phyloP scores from a whole-genome alignment of 2,888 invertebrate genomes.

The Drosophila multiciliata region DNA sequence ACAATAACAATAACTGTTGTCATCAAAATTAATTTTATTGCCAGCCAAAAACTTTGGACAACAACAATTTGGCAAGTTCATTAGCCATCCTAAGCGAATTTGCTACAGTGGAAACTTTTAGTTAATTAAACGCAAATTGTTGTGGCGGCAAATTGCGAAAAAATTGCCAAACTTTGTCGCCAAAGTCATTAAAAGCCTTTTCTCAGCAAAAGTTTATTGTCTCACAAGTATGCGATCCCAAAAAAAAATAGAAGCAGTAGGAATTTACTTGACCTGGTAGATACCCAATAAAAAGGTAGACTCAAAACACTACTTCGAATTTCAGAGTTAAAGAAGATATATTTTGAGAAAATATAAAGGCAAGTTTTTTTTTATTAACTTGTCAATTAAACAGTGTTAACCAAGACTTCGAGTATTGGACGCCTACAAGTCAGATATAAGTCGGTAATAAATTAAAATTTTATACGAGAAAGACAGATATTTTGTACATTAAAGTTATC shows the following conservation, averaged over 20 bases:
- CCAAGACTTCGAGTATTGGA: no score
- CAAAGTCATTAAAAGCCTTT: constrained; percentile 66
- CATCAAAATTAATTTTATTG: constrained; percentile 82
- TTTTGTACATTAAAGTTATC: not conserved
- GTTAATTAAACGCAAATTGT: constrained; percentile 82
- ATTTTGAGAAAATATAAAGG: not conserved
- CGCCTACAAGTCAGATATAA: not conserved
- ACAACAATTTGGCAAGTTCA: constrained; percentile 71
- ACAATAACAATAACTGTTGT: constrained; percentile 46
- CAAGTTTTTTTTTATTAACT: not conserved
- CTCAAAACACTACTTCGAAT: not conserved
- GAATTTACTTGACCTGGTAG: not conserved
- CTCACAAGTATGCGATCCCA: constrained; percentile 55
- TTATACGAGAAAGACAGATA: not conserved
- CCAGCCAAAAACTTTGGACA: constrained; percentile 78
- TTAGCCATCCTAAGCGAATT: constrained; percentile 69
- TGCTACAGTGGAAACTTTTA: constrained; percentile 55
- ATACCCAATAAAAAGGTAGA: not conserved
- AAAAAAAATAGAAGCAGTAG: not conserved
- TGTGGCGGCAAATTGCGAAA: constrained; percentile 81
- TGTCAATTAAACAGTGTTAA: no score
- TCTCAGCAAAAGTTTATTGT: constrained; percentile 66
- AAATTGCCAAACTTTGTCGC: constrained; percentile 78
- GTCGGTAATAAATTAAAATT: not conserved
- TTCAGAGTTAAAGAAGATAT: not conserved